Evolutionary conservation across 2,888 invertebrate species (phyloP), one percentile per base, ranked within the genome.

Genomic region (Gisinianus flammeolus): DNA sequence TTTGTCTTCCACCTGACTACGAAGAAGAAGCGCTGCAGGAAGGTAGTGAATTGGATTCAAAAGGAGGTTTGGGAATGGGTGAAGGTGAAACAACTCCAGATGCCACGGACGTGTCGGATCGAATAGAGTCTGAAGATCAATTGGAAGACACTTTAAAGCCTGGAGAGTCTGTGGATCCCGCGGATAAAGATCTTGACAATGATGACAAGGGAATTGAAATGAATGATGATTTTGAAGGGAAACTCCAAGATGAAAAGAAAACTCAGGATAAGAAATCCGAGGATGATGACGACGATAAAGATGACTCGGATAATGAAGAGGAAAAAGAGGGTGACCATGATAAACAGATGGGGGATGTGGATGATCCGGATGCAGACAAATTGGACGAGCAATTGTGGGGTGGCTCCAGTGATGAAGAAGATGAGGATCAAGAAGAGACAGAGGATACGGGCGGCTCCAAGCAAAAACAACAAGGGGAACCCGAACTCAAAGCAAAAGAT

Each of bases 321-420:
- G 90, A 93, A 19, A 91, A 93, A 33, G 90, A 93, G 80, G 93
- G 94, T 26, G 94, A 98, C 83, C 89, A 93, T 2, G 97, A 98
- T 83, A 97, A 98, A 86, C 93, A 98, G 89, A 97, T 98, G 95
- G 98, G 97, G 28, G 96, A 98, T 78, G 94, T 94, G 0, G 95
- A 93, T 81, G 92, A 93, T 24, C 52, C 73, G 85, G 92, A 91
- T n/a, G 93, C 93, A 1, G 94, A 96, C 80, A 92, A 92, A 88
- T 89, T 89, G 83, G 90, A 89, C 85, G 86, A 87, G 80, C 85
- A 88, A 86, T 87, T 90, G 82, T 90, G 90, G 90, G 90, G 90
- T 6, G 88, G 88, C 83, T 90, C 90, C 82, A 93, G 94, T 4
- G 95, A 96, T 85, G 92, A 94, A 58, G 93, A 94, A 85, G 90